These are phyloP conservation scores for Liasis olivaceus DNA, from an alignment of 2,797 vertebrate species.

Conservation along the genomic window DNA sequence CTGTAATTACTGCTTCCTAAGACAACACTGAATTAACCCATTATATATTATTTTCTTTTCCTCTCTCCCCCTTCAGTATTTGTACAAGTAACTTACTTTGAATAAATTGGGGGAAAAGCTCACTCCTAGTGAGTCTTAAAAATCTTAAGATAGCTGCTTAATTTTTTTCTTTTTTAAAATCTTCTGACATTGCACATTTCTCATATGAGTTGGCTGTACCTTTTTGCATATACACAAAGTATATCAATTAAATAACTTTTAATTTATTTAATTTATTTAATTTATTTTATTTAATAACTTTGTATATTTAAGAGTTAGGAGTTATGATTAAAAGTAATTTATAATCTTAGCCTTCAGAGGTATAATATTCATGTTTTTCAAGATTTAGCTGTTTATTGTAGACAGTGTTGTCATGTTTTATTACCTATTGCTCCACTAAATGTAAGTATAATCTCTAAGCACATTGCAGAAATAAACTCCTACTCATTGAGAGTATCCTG, in stretches of 20 bases:
- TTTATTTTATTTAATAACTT: neutral
- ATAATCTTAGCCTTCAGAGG: neutral
- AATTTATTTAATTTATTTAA: too few species aligned
- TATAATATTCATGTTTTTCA: neutral
- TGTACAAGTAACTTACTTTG: neutral
- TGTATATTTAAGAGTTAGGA: neutral
- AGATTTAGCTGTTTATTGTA: neutral
- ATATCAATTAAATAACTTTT: neutral
- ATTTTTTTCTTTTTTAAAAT: neutral
- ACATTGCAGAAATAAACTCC: neutral
- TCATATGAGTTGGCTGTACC: neutral
- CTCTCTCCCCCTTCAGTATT: neutral
- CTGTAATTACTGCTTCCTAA: constrained; percentile 63
- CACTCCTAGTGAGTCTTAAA: neutral
- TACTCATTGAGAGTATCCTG: neutral
- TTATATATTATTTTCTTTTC: neutral
- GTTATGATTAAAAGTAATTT: neutral
- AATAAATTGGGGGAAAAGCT: neutral
- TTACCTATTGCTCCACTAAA: neutral
- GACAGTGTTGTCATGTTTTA: neutral
- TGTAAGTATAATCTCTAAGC: neutral
- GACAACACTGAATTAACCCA: neutral
- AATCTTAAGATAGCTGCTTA: neutral
- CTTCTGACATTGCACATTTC: neutral
- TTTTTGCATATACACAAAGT: neutral